A percentile compares a stretch with the other conserved stretches of the same genome.
Conservation (phyloP, 2,797 vertebrate species). For the Pteropus rufus region DNA sequence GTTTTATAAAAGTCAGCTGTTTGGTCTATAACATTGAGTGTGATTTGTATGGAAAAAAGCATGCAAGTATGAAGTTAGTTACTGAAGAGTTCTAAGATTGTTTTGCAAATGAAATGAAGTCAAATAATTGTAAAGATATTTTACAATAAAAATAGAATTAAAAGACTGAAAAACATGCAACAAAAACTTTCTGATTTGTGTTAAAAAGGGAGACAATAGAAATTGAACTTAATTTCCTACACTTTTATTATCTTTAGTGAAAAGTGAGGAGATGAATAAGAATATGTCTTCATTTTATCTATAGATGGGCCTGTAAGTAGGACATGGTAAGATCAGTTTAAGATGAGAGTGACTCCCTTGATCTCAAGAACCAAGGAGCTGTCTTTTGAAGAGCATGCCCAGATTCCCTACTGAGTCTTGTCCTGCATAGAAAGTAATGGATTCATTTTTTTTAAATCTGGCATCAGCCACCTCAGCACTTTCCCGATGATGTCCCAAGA, state of each 20-base stretch:
- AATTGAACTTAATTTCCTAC: not conserved
- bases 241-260: not conserved
- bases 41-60: not conserved
- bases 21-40: not conserved
- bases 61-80: not conserved
- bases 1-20: not conserved
- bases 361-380: not conserved
- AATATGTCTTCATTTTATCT: not conserved
- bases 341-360: not conserved
- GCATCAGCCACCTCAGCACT: too few species aligned
- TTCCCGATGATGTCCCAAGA: not conserved
- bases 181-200: not conserved
- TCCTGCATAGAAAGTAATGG: not conserved
- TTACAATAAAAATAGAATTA: conserved; percentile 26
- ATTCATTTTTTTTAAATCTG: not conserved
- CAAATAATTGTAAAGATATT: conserved; percentile 23
- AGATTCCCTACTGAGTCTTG: not conserved
- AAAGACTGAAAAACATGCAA: conserved; percentile 37
- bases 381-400: not conserved
- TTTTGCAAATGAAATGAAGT: conserved; percentile 26
- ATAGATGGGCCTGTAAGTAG: not conserved
- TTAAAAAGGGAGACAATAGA: not conserved
- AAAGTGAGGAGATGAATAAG: not conserved
- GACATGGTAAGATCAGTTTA: not conserved
- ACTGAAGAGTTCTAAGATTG: not conserved